Evolutionary conservation across 2,888 invertebrate genomes (phyloP).

Genomic region (Coenonympha glycerion): DNA sequence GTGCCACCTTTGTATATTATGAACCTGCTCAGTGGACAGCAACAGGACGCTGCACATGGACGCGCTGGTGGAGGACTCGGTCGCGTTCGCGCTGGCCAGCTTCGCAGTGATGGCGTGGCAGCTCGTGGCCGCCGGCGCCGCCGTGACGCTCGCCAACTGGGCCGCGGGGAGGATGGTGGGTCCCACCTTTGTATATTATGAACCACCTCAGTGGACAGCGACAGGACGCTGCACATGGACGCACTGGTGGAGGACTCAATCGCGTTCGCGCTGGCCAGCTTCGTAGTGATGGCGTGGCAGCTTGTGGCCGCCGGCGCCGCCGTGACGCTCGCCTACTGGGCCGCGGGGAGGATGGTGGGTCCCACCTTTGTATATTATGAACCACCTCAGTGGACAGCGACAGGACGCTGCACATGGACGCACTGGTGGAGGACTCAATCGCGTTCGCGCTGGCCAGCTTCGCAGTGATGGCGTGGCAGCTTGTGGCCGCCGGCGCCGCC

Average conservation of each 20-base stretch:
- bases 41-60: conserved; percentile 40
- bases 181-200: background rate
- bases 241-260: conserved; percentile 49
- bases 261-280: conserved; percentile 70
- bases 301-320: conserved; percentile 68
- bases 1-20: background rate
- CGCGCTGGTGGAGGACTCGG: conserved; percentile 47
- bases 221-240: conserved; percentile 37
- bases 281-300: conserved; percentile 67
- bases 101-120: conserved; percentile 67
- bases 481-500: conserved; percentile 67
- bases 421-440: conserved; percentile 48
- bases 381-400: conserved; percentile 54
- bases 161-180: conserved; percentile 69
- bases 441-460: conserved; percentile 71
- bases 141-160: conserved; percentile 74
- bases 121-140: conserved; percentile 56
- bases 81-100: conserved; percentile 70
- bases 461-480: conserved; percentile 66
- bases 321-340: conserved; percentile 73
- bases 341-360: conserved; percentile 67
- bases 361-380: background rate
- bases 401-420: conserved; percentile 32
- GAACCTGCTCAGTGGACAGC: conserved; percentile 48
- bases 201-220: conserved; percentile 50